Conservation (phyloP, 2,888 invertebrate genomes). For the Onthophagus sagittarius region DNA sequence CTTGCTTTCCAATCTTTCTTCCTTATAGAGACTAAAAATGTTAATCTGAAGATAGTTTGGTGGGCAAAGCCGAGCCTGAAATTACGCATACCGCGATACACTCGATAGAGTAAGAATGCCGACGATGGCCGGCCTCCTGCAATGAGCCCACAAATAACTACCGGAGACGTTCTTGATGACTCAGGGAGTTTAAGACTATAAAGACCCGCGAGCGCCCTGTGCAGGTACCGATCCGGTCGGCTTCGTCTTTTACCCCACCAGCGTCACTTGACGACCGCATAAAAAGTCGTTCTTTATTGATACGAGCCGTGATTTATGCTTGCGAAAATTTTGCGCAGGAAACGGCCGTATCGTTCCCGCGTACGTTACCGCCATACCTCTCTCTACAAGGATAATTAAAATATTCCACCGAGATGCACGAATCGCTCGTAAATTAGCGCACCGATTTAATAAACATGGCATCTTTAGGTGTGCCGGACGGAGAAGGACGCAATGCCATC, state of each 20-base stretch:
- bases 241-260: not conserved
- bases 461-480: not conserved
- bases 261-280: constrained; percentile 1
- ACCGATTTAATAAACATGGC: not conserved
- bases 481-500: not conserved
- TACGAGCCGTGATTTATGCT: constrained; percentile 7
- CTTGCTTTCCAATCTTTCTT: too few relatives aligned
- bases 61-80: not conserved
- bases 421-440: not conserved
- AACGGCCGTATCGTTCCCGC: constrained; percentile 13
- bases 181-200: constrained; percentile 8
- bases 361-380: not conserved
- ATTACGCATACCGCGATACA: constrained; percentile 5
- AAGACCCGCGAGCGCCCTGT: not conserved
- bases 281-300: constrained; percentile 12
- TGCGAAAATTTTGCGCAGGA: constrained; percentile 4
- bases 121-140: constrained; percentile 4
- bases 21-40: not conserved
- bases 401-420: not conserved
- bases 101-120: not conserved
- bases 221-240: not conserved
- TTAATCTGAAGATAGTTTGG: not conserved
- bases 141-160: constrained; percentile 11
- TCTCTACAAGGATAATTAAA: not conserved
- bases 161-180: constrained; percentile 4